phyloP scores from a whole-genome alignment of 1,140 invertebrate genomes.

The Drosophila eugracilis region DNA sequence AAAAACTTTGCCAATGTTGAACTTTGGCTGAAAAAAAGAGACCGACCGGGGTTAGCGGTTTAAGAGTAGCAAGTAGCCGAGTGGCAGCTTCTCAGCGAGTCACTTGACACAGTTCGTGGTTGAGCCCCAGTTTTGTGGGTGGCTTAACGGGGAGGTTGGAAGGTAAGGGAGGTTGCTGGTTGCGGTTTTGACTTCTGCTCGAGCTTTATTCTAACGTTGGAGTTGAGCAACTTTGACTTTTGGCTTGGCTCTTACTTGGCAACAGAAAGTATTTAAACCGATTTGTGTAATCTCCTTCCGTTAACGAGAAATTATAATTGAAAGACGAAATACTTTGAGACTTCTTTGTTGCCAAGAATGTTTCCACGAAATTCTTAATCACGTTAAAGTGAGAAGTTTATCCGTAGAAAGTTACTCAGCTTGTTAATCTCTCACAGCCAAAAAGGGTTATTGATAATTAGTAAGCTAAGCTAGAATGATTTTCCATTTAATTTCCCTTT shows the following conservation, averaged over 20 bases:
- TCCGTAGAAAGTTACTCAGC: not conserved
- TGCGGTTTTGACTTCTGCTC: conserved; percentile 1
- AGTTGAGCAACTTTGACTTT: conserved; percentile 31
- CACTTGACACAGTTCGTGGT: conserved; percentile 55
- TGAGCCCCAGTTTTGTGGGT: conserved; percentile 21
- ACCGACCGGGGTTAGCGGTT: conserved; percentile 1
- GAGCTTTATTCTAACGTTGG: conserved; percentile 10
- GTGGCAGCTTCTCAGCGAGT: conserved; percentile 21
- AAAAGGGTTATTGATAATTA: not conserved
- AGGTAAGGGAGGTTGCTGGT: conserved; percentile 1
- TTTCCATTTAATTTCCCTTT: not conserved
- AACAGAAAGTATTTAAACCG: conserved; percentile 48
- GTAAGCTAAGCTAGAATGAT: not conserved
- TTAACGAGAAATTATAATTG: conserved; percentile 42
- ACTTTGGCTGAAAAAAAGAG: conserved; percentile 22
- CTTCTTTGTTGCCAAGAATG: conserved; percentile 1
- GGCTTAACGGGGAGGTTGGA: conserved; percentile 5
- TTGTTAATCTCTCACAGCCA: not conserved
- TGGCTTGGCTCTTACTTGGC: conserved; percentile 2
- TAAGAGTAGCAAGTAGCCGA: conserved; percentile 10
- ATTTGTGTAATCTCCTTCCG: conserved; percentile 40
- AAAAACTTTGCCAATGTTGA: conserved; percentile 50
- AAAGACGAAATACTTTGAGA: conserved; percentile 20
- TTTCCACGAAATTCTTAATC: not conserved
- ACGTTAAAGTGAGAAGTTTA: not conserved